Evolutionary conservation across 2,797 vertebrate genomes (phyloP), one percentile per base, ranked within the genome.

Genomic region (Microtus obscurus): DNA sequence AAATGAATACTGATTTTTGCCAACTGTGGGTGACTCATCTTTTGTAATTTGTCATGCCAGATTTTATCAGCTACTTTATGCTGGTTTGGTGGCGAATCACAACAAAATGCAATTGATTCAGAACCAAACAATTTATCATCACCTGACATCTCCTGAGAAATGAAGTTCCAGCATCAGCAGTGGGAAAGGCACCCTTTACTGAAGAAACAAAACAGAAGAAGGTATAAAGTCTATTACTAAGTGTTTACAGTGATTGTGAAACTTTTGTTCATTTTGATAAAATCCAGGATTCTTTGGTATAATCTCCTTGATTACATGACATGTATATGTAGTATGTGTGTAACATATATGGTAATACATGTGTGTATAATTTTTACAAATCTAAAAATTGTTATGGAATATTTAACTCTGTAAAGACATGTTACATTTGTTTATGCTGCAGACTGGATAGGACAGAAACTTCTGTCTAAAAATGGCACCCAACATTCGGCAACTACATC

Each of bases 41-140:
- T 92, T 95, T 89, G 85, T 88, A 96, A 97, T 94, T 95, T 96
- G 71, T 97, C 89, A 95, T 37, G 48, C 40, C 83, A 97, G 94
- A 96, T 97, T 94, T 92, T 76, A 97, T 96, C 89, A 96, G 73
- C 78, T n/a, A 82, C 77, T 97, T 95, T 61, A 65, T 67, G 89
- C 53, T 73, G 51, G 51, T 37, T 96, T 96, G 40, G 73, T 87
- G 43, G 40, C 87, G 95, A 95, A 81, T n/a, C 43, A 92, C 73
- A 94, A 86, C 79, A 96, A 93, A 96, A 95, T 82, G 51, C 85
- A 88, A 94, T 53, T 94, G 90, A 95, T 94, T 95, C 59, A 92
- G 82, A 17, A 80, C 59, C 69, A 69, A 95, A 86, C 71, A 17
- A 96, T 95, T 91, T 93, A 94, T 96, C 95, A 92, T 56, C 88